A percentile compares a stretch with the other conserved stretches of the same genome.
phyloP scores from a whole-genome alignment of 2,113 vertebrate species.

The Spheniscus mendiculus region DNA sequence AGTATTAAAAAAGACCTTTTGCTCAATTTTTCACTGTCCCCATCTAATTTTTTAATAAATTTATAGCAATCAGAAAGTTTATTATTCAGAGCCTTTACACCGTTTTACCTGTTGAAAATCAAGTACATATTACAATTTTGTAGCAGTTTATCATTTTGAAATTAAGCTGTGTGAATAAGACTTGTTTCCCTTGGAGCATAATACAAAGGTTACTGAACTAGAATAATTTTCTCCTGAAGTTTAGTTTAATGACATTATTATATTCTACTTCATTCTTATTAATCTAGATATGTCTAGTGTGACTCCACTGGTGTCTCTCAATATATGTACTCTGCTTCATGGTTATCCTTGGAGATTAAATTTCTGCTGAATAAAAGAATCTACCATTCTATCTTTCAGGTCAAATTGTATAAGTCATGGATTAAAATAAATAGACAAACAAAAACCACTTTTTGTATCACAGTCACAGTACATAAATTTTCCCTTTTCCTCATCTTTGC shows the following conservation, averaged over 20 bases:
- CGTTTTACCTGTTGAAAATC: neutral
- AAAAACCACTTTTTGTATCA: neutral
- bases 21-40: neutral
- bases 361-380: neutral
- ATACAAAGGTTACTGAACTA: neutral
- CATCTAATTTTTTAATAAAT: neutral
- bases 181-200: neutral
- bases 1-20: neutral
- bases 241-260: neutral
- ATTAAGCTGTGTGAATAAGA: neutral
- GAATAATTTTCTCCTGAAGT: neutral
- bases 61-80: neutral
- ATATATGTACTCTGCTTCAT: neutral
- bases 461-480: neutral
- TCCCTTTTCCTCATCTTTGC: neutral
- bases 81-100: neutral
- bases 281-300: neutral
- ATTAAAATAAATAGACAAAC: neutral
- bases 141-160: neutral
- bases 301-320: neutral
- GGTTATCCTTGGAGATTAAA: neutral
- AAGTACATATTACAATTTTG: accelerated
- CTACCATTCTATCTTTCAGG: neutral
- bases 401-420: neutral
- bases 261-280: neutral